Base-by-base conservation (phyloP, 1,140 invertebrate species). In the Platorchestia sp. region DNA sequence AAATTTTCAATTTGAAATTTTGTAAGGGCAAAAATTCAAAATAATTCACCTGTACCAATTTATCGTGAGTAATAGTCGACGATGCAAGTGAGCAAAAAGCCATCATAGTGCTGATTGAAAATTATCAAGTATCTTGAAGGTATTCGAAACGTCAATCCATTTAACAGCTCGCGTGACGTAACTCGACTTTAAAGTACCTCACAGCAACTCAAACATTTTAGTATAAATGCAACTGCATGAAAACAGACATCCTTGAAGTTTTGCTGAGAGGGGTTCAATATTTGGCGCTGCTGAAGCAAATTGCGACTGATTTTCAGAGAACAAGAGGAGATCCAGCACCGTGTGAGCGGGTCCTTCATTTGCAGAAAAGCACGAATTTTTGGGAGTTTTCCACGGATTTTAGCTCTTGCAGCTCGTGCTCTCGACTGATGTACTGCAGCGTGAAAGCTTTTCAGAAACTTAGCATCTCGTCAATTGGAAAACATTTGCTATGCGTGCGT, bases 291-390 rank as follows among this genome's bases (percentile, higher is more conserved):
- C 59, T 75, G 59, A 36, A 75, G 59, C 36, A 36, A 36, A 75
- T 27, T 19, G 59, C 59, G 59, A 10, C 59, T 75, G 59, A 75
- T 75, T 75, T 75, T 75, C 10, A 10, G 10, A 36, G 59, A 36
- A 36, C 59, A 75, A 75, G 59, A 36, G n/a, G 59, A 75, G 59
- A 36, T 10, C 27, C 14, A 75, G 59, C 59, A 75, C 59, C 59
- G 59, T 75, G 59, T 36, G 59, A 75, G 27, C 59, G 59, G 59
- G 27, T 36, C 59, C 91, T 93, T 45, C 91, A 93, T 93, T 93
- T 93, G 43, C 91, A 93, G 91, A 93, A 93, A 93, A 44, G 91
- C 43, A 7, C 36, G 45, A 93, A 93, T 93, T 93, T 93, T 93
- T 45, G 91, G 91, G 43, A 47, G 91, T 45, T 93, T 93, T 93